These are phyloP conservation scores for Rhinopomastus cyanomelas DNA, from an alignment of 2,113 vertebrate genomes.

Conservation along the genomic window DNA sequence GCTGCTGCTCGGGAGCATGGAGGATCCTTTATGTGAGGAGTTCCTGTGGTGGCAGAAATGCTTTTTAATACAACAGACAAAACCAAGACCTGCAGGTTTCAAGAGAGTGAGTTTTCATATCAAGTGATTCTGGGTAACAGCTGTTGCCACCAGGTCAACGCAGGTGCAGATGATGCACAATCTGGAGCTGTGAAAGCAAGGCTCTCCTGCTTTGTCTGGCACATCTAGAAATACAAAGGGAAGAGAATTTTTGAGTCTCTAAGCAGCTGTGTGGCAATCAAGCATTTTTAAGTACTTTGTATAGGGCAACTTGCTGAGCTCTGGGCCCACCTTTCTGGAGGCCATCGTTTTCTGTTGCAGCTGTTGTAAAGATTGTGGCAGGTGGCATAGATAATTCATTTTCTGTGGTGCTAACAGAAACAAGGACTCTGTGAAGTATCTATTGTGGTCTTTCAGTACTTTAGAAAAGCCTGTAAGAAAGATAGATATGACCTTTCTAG, in stretches of 20 bases:
- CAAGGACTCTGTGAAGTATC: not conserved
- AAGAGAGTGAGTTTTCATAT: too few species aligned
- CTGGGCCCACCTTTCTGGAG: not conserved
- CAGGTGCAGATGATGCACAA: fast-evolving
- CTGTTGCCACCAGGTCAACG: fast-evolving
- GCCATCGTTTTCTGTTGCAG: not conserved
- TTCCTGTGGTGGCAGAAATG: fast-evolving
- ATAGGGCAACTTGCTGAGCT: not conserved
- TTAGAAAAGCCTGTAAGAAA: too few species aligned
- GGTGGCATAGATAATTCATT: not conserved
- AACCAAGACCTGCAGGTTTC: not conserved
- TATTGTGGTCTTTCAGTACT: too few species aligned
- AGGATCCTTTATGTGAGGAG: not conserved
- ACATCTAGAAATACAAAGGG: not conserved
- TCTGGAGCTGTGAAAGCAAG: not conserved
- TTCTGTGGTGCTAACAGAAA: not conserved
- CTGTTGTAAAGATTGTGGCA: not conserved
- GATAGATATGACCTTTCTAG: too few species aligned
- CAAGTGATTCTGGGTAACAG: fast-evolving
- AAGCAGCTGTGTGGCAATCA: not conserved
- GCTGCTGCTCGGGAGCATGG: not conserved
- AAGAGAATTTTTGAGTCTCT: too few species aligned
- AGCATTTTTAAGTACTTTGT: not conserved
- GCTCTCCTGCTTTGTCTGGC: not conserved
- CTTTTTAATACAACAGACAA: not conserved